A percentile compares a stretch with the other conserved stretches of the same genome.
Conservation (phyloP, 2,888 invertebrate genomes). For the Morpho helenor region DNA sequence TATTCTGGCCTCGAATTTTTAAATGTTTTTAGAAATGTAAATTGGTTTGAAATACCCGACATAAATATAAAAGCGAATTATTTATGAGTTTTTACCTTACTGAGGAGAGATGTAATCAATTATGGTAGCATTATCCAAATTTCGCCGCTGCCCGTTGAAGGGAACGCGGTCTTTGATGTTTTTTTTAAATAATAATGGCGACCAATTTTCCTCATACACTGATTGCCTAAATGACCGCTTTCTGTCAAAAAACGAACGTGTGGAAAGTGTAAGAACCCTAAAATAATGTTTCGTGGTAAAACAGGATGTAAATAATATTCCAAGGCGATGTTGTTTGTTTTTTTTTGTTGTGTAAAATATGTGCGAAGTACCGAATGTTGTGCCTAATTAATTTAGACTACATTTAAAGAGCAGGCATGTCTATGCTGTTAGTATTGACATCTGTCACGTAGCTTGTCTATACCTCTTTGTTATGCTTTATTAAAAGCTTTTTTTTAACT, state of each 20-base stretch:
- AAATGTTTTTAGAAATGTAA: neutral
- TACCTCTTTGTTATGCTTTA: no score
- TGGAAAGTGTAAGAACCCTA: neutral
- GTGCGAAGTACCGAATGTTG: no score
- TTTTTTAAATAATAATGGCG: conserved; percentile 23
- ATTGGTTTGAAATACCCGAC: conserved; percentile 18
- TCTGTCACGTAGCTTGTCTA: no score
- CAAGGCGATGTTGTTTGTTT: no score
- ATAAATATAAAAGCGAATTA: conserved; percentile 15
- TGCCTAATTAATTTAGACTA: no score
- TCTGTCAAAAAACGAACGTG: conserved; percentile 8
- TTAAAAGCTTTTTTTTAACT: no score
- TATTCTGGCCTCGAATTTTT: neutral
- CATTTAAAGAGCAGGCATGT: no score
- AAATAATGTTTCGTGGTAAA: no score
- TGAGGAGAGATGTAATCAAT: conserved; percentile 33
- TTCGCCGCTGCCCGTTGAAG: conserved; percentile 14
- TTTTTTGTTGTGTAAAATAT: no score
- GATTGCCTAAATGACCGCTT: conserved; percentile 24
- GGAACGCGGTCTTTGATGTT: conserved; percentile 12
- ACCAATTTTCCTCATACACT: conserved; percentile 19
- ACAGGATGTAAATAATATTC: no score
- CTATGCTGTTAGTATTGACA: no score
- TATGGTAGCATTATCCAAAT: conserved; percentile 29
- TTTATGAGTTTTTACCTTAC: conserved; percentile 20